phyloP scores from a whole-genome alignment of 2,797 vertebrate genomes.

The Periophthalmus magnuspinnatus region DNA sequence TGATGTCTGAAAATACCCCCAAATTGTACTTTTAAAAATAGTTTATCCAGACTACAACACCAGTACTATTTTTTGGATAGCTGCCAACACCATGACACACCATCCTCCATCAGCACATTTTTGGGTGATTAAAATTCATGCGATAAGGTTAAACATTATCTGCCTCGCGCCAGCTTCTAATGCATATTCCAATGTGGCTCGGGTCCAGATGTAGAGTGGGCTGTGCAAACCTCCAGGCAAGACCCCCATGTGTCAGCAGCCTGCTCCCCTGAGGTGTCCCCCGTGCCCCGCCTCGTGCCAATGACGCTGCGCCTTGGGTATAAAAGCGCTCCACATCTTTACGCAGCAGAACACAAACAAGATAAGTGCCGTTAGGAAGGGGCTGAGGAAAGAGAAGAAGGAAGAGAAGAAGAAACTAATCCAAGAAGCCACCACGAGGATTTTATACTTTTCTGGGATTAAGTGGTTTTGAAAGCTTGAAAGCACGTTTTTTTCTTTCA shows the following conservation, averaged over 20 bases:
- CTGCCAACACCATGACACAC: constrained; percentile 1
- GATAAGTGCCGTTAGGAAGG: neutral
- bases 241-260: constrained; percentile 22
- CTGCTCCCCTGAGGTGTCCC: constrained; percentile 52
- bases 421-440: constrained; percentile 11
- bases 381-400: neutral
- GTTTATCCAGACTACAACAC: neutral
- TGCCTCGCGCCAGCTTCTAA: constrained; percentile 34
- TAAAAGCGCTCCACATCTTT: constrained; percentile 52
- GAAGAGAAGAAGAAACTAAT: neutral
- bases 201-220: constrained; percentile 61
- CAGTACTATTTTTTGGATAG: neutral
- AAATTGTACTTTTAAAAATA: neutral
- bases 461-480: constrained; percentile 24
- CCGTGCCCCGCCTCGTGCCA: constrained; percentile 50
- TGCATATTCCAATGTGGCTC: constrained; percentile 42
- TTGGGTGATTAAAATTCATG: constrained; percentile 5
- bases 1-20: neutral
- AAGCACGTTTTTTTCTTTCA: neutral
- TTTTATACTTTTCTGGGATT: constrained; percentile 13
- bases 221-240: constrained; percentile 46
- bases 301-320: constrained; percentile 54
- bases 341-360: constrained; percentile 57
- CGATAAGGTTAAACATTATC: constrained; percentile 15
- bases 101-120: constrained; percentile 1